Percentiles rank a stretch among this genome's conserved stretches.
phyloP scores from a whole-genome alignment of 2,888 invertebrate species.

The Nowickia ferox region DNA sequence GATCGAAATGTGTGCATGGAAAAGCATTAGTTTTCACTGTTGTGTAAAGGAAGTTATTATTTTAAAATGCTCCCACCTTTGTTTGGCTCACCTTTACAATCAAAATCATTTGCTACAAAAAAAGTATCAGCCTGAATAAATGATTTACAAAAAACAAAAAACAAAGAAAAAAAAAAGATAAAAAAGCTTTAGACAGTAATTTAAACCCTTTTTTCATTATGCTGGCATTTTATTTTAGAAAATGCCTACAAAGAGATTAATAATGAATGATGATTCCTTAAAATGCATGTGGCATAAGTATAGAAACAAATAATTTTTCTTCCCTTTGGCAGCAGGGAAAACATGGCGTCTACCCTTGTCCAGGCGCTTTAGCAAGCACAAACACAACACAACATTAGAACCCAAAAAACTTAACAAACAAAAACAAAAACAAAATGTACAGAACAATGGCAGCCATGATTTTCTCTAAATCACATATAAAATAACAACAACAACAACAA shows the following conservation, averaged over 20 bases:
- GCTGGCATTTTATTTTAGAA: constrained; percentile 49
- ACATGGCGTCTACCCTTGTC: constrained; percentile 65
- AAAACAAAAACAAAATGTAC: constrained; percentile 4
- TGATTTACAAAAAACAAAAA: constrained; percentile 35
- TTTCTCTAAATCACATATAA: constrained; percentile 70
- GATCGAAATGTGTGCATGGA: not conserved
- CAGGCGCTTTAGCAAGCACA: constrained; percentile 74
- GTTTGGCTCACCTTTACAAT: constrained; percentile 53
- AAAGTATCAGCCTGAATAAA: constrained; percentile 31
- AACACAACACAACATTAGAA: not conserved
- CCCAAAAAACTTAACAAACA: not conserved
- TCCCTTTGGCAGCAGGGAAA: constrained; percentile 61
- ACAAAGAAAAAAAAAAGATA: not conserved
- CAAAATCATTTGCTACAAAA: not conserved
- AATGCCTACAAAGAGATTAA: constrained; percentile 70
- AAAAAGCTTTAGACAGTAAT: constrained; percentile 46
- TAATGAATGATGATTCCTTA: constrained; percentile 76
- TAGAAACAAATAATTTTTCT: constrained; percentile 77
- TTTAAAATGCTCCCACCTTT: constrained; percentile 52
- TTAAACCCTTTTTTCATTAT: constrained; percentile 51
- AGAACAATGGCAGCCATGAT: constrained; percentile 72
- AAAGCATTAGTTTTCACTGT: constrained; percentile 27
- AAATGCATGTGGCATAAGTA: constrained; percentile 80
- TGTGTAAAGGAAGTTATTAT: constrained; percentile 13
- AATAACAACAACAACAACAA: constrained; percentile 28